Percentiles rank a stretch among this genome's conserved stretches.
phyloP scores from a whole-genome alignment of 64 coral and sea anemone genomes.

The Porites lutea region DNA sequence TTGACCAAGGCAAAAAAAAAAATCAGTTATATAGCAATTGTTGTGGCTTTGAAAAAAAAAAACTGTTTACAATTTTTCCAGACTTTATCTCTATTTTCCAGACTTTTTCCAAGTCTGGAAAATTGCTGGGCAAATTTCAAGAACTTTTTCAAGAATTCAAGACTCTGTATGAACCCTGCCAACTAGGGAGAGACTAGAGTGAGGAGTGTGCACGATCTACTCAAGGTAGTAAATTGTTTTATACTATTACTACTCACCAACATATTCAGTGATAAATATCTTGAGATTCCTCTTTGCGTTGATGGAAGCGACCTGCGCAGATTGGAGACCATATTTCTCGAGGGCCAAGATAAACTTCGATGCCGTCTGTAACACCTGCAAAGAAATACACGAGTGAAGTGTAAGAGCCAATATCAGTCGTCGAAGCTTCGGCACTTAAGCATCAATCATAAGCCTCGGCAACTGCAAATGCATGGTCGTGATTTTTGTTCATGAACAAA shows the following conservation, averaged over 20 bases:
- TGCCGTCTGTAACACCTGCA: constrained; percentile 53
- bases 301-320: constrained; percentile 14
- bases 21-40: background rate
- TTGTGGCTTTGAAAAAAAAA: too few species aligned
- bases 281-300: constrained; percentile 6
- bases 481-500: too few species aligned
- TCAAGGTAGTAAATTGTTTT: background rate
- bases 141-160: too few species aligned
- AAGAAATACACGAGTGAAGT: background rate
- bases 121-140: too few species aligned
- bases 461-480: too few species aligned
- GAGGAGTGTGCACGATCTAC: background rate
- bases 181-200: background rate
- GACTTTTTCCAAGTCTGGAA: too few species aligned
- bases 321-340: constrained; percentile 61
- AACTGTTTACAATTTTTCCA: too few species aligned
- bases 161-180: too few species aligned
- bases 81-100: too few species aligned
- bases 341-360: constrained; percentile 46
- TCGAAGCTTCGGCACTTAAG: too few species aligned
- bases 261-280: constrained; percentile 57
- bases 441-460: too few species aligned
- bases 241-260: constrained; percentile 18
- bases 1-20: background rate
- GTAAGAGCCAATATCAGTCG: background rate